These are phyloP conservation scores for Dendronephthya gigantea DNA, from an alignment of 64 coral and sea anemone genomes.

Conservation along the genomic window DNA sequence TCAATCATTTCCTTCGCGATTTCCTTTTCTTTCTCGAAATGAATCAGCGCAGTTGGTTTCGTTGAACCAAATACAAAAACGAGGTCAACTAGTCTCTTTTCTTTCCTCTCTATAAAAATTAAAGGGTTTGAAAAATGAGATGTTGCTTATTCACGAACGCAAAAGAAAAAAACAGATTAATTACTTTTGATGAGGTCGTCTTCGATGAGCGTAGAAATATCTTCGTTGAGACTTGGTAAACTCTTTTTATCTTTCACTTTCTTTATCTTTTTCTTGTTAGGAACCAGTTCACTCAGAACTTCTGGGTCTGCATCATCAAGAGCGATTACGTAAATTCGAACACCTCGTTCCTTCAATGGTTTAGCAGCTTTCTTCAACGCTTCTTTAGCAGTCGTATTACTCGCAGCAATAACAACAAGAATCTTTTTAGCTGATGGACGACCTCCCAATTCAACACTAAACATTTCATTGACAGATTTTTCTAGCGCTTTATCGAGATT, in stretches of 20 bases:
- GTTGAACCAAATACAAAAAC: background rate
- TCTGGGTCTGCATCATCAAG: background rate
- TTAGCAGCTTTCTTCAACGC: background rate
- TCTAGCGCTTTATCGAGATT: background rate
- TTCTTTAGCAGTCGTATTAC: background rate
- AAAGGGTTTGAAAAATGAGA: too few species aligned
- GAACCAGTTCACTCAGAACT: background rate
- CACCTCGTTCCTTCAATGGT: background rate
- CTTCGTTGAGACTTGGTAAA: background rate
- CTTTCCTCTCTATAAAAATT: background rate
- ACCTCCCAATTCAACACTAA: background rate
- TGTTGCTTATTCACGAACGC: too few species aligned
- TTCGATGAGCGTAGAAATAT: background rate
- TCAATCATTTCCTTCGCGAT: background rate
- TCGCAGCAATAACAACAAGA: background rate
- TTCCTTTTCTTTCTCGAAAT: background rate
- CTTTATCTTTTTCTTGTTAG: background rate
- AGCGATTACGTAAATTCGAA: background rate
- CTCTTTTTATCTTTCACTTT: background rate
- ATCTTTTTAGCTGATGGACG: constrained; percentile 6
- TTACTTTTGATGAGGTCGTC: background rate
- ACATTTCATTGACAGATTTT: background rate
- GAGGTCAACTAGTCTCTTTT: constrained; percentile 45
- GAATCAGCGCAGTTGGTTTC: background rate
- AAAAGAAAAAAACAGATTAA: too few species aligned